phyloP scores from a whole-genome alignment of 2,888 invertebrate genomes.

The Leucophenga maculata region DNA sequence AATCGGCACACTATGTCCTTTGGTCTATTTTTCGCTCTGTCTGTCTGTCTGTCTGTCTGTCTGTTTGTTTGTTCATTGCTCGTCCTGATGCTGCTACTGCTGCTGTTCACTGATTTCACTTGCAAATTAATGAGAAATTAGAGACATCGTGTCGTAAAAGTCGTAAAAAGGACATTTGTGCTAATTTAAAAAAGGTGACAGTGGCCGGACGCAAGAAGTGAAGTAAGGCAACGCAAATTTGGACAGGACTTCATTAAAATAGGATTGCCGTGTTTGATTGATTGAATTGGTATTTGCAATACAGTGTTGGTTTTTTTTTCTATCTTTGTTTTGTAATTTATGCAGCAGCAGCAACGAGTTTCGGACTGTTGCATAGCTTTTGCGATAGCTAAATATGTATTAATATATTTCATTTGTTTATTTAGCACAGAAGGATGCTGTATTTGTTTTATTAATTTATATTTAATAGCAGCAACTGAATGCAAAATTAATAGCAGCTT shows the following conservation, averaged over 20 bases:
- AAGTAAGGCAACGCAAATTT: conserved; percentile 52
- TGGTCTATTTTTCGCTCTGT: conserved; percentile 41
- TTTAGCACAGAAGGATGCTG: too few relatives aligned
- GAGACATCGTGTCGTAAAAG: conserved; percentile 60
- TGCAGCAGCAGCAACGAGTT: too few relatives aligned
- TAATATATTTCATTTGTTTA: too few relatives aligned
- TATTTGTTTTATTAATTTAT: too few relatives aligned
- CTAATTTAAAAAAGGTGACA: conserved; percentile 47
- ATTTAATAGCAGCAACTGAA: too few relatives aligned
- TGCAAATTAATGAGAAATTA: conserved; percentile 71
- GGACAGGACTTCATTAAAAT: conserved; percentile 65
- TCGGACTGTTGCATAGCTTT: conserved; percentile 4
- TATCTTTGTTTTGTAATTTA: background rate
- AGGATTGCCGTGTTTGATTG: conserved; percentile 63
- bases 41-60: conserved; percentile 25
- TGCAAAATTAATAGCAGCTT: too few relatives aligned
- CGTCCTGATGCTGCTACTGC: conserved; percentile 28
- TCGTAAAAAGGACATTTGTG: conserved; percentile 68
- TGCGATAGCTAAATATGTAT: background rate
- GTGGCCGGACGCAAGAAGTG: background rate
- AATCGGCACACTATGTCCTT: conserved; percentile 46
- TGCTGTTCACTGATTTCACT: conserved; percentile 66
- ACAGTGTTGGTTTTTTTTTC: background rate
- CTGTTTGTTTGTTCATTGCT: conserved; percentile 52
- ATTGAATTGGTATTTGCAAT: conserved; percentile 50